phyloP scores from a whole-genome alignment of 2,113 vertebrate species.

The Stigmatopora argus region DNA sequence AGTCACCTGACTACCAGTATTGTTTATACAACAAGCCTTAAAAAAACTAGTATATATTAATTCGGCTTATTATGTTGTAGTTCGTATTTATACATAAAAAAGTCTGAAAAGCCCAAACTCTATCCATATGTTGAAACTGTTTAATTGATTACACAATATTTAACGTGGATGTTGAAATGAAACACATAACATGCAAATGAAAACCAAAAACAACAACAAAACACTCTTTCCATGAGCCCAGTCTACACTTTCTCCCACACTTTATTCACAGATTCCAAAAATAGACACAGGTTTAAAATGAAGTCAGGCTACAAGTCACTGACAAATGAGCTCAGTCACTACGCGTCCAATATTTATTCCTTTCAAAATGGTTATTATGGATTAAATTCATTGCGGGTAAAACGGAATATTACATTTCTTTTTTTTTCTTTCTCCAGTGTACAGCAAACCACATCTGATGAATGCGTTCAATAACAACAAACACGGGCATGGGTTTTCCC shows the following conservation, averaged over 20 bases:
- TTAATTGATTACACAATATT: neutral
- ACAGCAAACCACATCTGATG: constrained; percentile 72
- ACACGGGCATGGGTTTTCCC: constrained; percentile 45
- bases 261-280: constrained; percentile 48
- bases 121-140: neutral
- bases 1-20: too few species aligned
- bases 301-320: constrained; percentile 38
- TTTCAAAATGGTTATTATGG: constrained; percentile 75
- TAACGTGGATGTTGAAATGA: neutral
- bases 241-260: constrained; percentile 30
- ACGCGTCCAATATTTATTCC: constrained; percentile 69
- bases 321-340: constrained; percentile 49
- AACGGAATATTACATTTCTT: constrained; percentile 68
- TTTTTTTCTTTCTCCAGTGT: constrained; percentile 71
- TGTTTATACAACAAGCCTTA: too few species aligned
- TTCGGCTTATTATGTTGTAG: too few species aligned
- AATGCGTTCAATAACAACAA: constrained; percentile 57
- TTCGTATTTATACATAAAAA: too few species aligned
- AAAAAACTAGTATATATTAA: too few species aligned
- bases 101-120: too few species aligned
- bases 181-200: neutral
- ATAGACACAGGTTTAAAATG: constrained; percentile 38
- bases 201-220: neutral
- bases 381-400: constrained; percentile 68
- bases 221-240: constrained; percentile 7